phyloP scores from a whole-genome alignment of 2,113 vertebrate genomes.

The Chionis minor region DNA sequence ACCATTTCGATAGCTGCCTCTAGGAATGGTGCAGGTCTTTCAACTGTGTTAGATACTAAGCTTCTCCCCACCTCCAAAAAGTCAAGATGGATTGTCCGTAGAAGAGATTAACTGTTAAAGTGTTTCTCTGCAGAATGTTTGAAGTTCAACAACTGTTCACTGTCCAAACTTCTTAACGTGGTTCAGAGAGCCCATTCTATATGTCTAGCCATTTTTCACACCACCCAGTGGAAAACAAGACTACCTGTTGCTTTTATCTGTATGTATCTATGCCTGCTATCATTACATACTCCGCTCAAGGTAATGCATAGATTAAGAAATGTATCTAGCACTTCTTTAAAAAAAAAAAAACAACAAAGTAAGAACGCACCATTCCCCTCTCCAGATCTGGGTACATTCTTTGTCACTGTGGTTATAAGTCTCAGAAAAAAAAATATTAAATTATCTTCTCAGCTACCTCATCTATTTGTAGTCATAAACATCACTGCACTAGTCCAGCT shows the following conservation, averaged over 20 bases:
- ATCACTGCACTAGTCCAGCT: neutral
- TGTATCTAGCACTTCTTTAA: neutral
- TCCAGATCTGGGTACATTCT: neutral
- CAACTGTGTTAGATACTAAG: neutral
- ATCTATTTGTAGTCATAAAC: neutral
- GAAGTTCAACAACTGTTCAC: neutral
- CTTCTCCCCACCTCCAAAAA: neutral
- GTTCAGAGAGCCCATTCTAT: neutral
- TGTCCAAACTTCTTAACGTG: neutral
- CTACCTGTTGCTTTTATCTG: neutral
- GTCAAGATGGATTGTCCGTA: neutral
- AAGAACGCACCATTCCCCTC: neutral
- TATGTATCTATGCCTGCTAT: neutral
- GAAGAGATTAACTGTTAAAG: neutral
- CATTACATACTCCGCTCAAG: neutral
- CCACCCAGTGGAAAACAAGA: neutral
- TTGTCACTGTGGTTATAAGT: neutral
- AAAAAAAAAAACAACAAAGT: neutral
- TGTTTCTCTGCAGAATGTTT: neutral
- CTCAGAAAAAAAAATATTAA: neutral
- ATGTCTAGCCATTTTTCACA: neutral
- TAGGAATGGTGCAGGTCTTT: neutral
- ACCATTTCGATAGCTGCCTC: neutral
- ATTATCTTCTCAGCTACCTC: neutral
- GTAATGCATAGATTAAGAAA: neutral